phyloP scores from a whole-genome alignment of 2,113 vertebrate species.

The Corythoichthys intestinalis region DNA sequence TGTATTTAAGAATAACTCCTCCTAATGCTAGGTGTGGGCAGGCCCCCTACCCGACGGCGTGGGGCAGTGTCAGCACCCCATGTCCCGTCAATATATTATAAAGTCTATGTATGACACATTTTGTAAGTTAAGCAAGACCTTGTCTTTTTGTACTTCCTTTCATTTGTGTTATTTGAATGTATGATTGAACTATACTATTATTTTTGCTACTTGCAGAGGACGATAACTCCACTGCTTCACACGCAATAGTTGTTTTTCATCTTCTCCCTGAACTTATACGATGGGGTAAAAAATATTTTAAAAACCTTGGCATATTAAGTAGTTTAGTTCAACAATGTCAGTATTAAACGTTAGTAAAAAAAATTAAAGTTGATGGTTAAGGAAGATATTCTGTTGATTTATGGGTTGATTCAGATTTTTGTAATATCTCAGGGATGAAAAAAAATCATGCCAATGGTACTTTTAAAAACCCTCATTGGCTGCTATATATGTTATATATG shows the following conservation, averaged over 20 bases:
- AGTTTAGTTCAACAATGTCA: background rate
- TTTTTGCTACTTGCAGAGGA: background rate
- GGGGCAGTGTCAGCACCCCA: too few species aligned
- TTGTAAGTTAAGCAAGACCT: background rate
- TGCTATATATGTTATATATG: background rate
- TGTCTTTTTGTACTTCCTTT: background rate
- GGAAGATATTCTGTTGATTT: background rate
- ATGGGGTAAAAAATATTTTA: background rate
- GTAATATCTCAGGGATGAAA: background rate
- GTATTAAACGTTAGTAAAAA: background rate
- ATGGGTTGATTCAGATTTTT: background rate
- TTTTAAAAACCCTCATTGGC: background rate
- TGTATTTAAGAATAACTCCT: too few species aligned
- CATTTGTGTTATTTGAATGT: background rate
- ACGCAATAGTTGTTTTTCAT: background rate
- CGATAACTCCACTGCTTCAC: background rate
- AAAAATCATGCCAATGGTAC: background rate
- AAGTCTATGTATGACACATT: background rate
- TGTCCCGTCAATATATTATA: too few species aligned
- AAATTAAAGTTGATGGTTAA: too few species aligned
- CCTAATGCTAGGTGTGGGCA: too few species aligned
- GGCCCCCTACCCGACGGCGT: too few species aligned
- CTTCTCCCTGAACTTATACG: background rate
- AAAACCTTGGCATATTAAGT: background rate
- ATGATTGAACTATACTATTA: background rate